phyloP scores from a whole-genome alignment of 2,888 invertebrate species.

The Poecilobothrus nobilitatus region DNA sequence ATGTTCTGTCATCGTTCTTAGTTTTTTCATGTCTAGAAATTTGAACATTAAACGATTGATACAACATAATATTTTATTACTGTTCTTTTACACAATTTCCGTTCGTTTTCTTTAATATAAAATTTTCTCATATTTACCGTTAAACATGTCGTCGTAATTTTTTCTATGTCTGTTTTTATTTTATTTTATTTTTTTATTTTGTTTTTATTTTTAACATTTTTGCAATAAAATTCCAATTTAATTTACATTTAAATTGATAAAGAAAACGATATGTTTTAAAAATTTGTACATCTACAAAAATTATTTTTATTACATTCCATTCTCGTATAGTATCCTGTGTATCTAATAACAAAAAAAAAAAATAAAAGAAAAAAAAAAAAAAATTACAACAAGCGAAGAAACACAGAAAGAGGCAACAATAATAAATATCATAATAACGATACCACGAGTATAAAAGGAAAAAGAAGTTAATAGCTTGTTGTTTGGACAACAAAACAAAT shows the following conservation, averaged over 20 bases:
- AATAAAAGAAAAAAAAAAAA: not conserved
- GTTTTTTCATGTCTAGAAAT: too few relatives aligned
- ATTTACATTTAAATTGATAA: constrained; percentile 3
- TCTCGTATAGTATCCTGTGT: not conserved
- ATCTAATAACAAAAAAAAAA: not conserved
- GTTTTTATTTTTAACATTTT: not conserved
- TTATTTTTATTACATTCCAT: not conserved
- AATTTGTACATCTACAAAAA: not conserved
- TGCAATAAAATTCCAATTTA: constrained; percentile 6
- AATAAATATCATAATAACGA: not conserved
- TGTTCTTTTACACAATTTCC: too few relatives aligned
- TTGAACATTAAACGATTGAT: too few relatives aligned
- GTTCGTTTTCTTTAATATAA: too few relatives aligned
- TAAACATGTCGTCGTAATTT: too few relatives aligned
- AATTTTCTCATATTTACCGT: too few relatives aligned
- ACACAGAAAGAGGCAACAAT: not conserved
- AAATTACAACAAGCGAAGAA: not conserved
- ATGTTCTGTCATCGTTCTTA: too few relatives aligned
- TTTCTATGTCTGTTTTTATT: too few relatives aligned
- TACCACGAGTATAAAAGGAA: not conserved
- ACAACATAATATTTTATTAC: too few relatives aligned
- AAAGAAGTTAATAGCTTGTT: not conserved
- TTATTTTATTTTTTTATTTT: too few relatives aligned
- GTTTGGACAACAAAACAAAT: constrained; percentile 3
- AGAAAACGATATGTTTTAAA: not conserved